These are phyloP conservation scores for Prunella strophiata DNA, from an alignment of 2,797 vertebrate genomes.

Conservation along the genomic window DNA sequence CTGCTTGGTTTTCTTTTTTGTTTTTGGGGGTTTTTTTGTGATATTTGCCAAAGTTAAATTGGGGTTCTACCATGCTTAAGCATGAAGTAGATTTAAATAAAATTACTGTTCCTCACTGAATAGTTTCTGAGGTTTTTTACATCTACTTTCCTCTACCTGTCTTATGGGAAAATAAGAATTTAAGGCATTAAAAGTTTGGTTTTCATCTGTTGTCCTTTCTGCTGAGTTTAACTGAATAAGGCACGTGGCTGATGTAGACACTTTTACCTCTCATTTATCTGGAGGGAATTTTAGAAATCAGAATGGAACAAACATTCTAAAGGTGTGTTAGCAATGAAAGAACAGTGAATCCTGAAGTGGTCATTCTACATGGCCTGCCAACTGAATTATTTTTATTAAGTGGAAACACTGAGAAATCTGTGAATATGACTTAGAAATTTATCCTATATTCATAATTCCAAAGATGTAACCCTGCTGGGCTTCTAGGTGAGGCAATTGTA, in stretches of 20 bases:
- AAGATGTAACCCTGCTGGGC: neutral
- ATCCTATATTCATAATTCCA: neutral
- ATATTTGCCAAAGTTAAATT: constrained; percentile 92
- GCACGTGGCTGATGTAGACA: neutral
- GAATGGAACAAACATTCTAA: neutral
- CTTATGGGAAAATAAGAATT: neutral
- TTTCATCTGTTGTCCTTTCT: neutral
- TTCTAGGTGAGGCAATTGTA: neutral
- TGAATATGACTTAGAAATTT: neutral
- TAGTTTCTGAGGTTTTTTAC: neutral
- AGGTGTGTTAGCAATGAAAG: neutral
- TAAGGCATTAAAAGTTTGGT: neutral
- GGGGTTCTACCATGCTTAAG: constrained; percentile 84
- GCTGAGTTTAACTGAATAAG: neutral
- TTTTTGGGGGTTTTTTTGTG: constrained; percentile 39
- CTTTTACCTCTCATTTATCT: neutral
- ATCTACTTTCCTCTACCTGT: neutral
- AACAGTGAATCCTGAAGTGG: neutral
- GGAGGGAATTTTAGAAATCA: neutral
- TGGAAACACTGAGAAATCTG: neutral
- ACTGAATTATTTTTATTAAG: neutral
- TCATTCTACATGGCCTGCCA: neutral
- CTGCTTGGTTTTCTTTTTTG: constrained; percentile 79
- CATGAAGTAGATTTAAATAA: constrained; percentile 93
- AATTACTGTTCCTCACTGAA: constrained; percentile 59